These are phyloP conservation scores for Phallusia fumigata DNA, from an alignment of 23 tunicate genomes.

Conservation along the genomic window DNA sequence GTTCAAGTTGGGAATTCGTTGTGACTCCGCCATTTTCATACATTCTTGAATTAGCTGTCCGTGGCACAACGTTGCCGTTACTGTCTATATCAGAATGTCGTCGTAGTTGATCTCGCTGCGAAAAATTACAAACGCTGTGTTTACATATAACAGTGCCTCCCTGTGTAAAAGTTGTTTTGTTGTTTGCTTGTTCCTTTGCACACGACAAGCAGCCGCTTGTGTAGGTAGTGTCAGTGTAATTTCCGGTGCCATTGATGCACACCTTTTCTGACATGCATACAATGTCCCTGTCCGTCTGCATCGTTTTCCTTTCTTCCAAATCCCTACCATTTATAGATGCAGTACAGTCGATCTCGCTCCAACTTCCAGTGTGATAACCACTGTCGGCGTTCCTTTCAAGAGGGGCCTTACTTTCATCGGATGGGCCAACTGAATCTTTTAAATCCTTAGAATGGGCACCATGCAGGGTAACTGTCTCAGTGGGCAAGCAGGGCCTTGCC, in stretches of 20 bases:
- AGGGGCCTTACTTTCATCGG: slow-evolving; percentile 23
- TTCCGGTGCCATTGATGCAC: neutral
- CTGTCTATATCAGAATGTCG: neutral
- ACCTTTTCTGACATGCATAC: neutral
- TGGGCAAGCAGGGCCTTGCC: neutral
- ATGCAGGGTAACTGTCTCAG: neutral
- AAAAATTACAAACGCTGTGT: neutral
- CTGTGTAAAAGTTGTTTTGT: neutral
- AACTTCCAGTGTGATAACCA: slow-evolving; percentile 70
- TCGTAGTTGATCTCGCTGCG: neutral
- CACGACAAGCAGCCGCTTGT: neutral
- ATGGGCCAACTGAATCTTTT: neutral
- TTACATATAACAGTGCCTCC: neutral
- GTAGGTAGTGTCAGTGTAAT: neutral
- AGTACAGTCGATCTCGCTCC: slow-evolving; percentile 18
- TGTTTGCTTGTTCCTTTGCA: neutral
- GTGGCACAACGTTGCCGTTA: neutral
- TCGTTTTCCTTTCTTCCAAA: neutral
- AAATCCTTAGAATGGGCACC: slow-evolving; percentile 4
- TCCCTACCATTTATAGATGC: neutral
- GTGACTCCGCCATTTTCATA: neutral
- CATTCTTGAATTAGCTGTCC: neutral
- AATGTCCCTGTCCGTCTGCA: neutral
- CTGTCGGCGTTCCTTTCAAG: slow-evolving; percentile 57
- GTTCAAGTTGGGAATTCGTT: neutral